Evolutionary conservation across 2,888 invertebrate genomes (phyloP).

Genomic region (Dioctria linearis): DNA sequence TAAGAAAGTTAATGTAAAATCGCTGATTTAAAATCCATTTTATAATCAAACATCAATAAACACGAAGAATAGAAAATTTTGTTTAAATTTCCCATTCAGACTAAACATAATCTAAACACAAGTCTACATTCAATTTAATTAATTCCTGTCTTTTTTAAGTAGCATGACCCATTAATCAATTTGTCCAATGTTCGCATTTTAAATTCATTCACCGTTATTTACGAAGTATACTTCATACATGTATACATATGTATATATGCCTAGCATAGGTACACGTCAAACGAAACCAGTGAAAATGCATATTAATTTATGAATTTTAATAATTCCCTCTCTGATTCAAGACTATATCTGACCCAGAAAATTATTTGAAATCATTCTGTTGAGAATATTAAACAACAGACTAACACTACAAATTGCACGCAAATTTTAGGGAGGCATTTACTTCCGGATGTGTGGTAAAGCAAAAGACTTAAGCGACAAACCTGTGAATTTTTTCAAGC

Average conservation of each 20-base stretch:
- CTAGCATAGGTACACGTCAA: not conserved
- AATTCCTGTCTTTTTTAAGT: not conserved
- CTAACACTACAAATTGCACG: not conserved
- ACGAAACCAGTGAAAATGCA: conserved; percentile 47
- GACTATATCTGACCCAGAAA: conserved; percentile 19
- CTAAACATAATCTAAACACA: not conserved
- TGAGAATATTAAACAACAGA: conserved; percentile 7
- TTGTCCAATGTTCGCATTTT: conserved; percentile 46
- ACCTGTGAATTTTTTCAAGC: conserved; percentile 36
- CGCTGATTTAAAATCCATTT: too few species aligned
- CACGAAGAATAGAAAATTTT: not conserved
- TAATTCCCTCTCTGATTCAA: conserved; percentile 29
- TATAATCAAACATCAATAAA: too few species aligned
- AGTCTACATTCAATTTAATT: not conserved
- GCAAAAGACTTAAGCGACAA: conserved; percentile 57
- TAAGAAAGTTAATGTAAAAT: too few species aligned
- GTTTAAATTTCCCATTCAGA: not conserved
- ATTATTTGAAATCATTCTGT: not conserved
- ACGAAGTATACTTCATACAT: conserved; percentile 1
- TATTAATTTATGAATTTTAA: conserved; percentile 51
- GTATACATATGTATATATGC: too few species aligned
- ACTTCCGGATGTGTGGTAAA: conserved; percentile 19
- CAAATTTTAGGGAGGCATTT: not conserved
- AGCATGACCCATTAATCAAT: conserved; percentile 41
- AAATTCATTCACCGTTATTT: conserved; percentile 35